These are phyloP conservation scores for Drosophila sp. DNA, from an alignment of 1,140 invertebrate species.

Conservation along the genomic window DNA sequence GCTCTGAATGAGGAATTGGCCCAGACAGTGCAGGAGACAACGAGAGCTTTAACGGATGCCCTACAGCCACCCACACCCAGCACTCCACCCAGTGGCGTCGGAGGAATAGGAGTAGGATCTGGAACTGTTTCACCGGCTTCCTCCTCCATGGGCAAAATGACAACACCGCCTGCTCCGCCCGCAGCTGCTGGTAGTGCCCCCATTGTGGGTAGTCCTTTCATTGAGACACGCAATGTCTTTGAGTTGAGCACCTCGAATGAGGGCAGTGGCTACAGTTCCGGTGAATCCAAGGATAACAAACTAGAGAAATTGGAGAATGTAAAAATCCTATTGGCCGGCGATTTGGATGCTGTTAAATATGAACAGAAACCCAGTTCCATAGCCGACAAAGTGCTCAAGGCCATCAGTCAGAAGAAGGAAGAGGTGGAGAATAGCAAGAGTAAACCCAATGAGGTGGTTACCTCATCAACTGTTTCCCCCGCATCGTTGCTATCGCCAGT, in stretches of 20 bases:
- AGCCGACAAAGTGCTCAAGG: constrained; percentile 86
- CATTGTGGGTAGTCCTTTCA: constrained; percentile 83
- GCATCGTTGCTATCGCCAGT: constrained; percentile 2
- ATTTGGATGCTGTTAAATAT: constrained; percentile 72
- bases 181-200: neutral
- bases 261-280: constrained; percentile 79
- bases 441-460: constrained; percentile 26
- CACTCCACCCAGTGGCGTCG: constrained; percentile 9
- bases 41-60: constrained; percentile 69
- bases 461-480: neutral
- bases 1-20: constrained; percentile 77
- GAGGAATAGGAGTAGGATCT: neutral
- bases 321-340: constrained; percentile 72
- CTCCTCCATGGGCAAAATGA: constrained; percentile 47
- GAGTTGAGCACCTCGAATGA: constrained; percentile 71
- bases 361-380: constrained; percentile 84
- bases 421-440: constrained; percentile 73
- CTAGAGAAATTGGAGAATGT: constrained; percentile 84
- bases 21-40: constrained; percentile 78
- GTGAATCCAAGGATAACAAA: constrained; percentile 83
- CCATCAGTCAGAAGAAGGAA: constrained; percentile 84
- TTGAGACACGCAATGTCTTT: constrained; percentile 83
- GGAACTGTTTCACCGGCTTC: constrained; percentile 12
- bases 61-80: constrained; percentile 62
- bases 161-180: constrained; percentile 56